Evolutionary conservation across 2,888 invertebrate species (phyloP).

Genomic region (Xestia c-nigrum): DNA sequence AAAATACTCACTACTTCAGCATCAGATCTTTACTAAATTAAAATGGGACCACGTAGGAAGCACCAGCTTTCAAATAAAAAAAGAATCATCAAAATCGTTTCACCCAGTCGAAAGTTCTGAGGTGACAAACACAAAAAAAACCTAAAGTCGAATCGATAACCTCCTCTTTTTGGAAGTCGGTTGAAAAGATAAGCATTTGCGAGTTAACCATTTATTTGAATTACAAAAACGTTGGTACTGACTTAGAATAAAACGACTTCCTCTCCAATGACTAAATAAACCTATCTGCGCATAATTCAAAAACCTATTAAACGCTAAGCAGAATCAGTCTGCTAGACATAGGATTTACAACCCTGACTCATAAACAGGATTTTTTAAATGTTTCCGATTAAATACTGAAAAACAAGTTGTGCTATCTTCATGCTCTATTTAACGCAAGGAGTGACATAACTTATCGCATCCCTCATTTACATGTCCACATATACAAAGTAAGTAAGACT

Average conservation of each 20-base stretch:
- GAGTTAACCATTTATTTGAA: neutral
- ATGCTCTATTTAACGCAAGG: constrained; percentile 48
- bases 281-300: neutral
- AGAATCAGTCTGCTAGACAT: constrained; percentile 2
- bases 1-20: no score
- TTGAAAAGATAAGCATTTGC: neutral
- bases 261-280: neutral
- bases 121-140: no score
- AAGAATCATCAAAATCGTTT: no score
- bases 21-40: no score
- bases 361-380: constrained; percentile 19
- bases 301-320: neutral
- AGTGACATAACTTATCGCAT: constrained; percentile 61
- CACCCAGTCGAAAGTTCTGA: no score
- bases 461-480: constrained; percentile 54
- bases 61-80: no score
- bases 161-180: no score
- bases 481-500: constrained; percentile 42
- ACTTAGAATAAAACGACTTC: neutral
- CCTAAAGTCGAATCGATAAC: no score
- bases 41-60: no score
- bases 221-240: neutral
- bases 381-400: constrained; percentile 10
- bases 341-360: constrained; percentile 6
- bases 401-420: constrained; percentile 50